Evolutionary conservation across 92 coral and sea anemone genomes (phyloP).

Genomic region (Pocillopora grandis): DNA sequence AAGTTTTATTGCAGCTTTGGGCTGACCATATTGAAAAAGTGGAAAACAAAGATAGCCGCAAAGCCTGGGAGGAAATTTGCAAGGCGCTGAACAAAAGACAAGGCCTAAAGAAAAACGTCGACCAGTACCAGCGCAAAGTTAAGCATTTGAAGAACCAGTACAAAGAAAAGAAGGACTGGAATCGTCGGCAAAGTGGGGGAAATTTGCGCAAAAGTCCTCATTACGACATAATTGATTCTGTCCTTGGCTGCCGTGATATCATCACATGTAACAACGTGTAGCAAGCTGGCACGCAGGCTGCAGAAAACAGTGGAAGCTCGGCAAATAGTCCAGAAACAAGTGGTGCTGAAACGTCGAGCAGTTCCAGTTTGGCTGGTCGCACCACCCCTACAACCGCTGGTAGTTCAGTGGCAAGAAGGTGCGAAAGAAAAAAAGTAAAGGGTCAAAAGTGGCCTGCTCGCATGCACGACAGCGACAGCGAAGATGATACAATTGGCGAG

Average conservation of each 20-base stretch:
- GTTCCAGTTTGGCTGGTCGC: constrained; percentile 34
- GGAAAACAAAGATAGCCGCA: constrained; percentile 41
- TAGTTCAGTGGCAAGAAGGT: constrained; percentile 22
- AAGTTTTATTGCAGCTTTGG: constrained; percentile 36
- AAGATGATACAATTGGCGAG: constrained; percentile 28
- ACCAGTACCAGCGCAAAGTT: constrained; percentile 43
- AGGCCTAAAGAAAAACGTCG: constrained; percentile 28
- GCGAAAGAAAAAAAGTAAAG: constrained; percentile 27
- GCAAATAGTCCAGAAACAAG: constrained; percentile 30
- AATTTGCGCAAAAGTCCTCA: constrained; percentile 38
- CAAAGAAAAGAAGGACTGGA: constrained; percentile 31
- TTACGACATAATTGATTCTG: constrained; percentile 25
- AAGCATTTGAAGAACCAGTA: constrained; percentile 39
- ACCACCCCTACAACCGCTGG: constrained; percentile 19
- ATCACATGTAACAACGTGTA: constrained; percentile 37
- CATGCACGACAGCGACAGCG: constrained; percentile 16
- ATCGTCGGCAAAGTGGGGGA: constrained; percentile 34
- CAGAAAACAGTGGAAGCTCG: constrained; percentile 26
- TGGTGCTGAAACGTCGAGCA: constrained; percentile 29
- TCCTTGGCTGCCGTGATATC: constrained; percentile 31
- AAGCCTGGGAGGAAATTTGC: constrained; percentile 40
- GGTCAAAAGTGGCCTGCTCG: constrained; percentile 29
- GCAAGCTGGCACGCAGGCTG: constrained; percentile 36
- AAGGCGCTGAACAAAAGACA: constrained; percentile 1
- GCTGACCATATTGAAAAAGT: constrained; percentile 33